These are phyloP conservation scores for Bufotes viridis DNA, from an alignment of 2,797 vertebrate species.

Conservation along the genomic window DNA sequence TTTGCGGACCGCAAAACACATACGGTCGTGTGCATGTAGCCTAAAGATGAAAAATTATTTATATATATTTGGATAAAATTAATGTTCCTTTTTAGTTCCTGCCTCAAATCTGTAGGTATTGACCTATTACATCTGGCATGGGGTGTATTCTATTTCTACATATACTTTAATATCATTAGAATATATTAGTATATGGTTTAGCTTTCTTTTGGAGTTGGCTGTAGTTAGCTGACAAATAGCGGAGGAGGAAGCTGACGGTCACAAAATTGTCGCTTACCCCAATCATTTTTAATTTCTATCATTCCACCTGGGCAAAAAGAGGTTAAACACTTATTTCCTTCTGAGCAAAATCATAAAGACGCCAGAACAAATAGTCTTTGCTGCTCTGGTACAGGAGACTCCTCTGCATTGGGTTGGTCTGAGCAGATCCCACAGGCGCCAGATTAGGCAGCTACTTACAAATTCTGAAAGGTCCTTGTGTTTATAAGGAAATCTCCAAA, in stretches of 20 bases:
- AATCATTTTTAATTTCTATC: background rate
- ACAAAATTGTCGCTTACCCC: background rate
- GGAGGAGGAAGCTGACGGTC: background rate
- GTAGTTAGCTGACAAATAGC: background rate
- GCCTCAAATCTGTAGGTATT: too few relatives aligned
- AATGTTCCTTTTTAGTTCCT: background rate
- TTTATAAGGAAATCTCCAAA: slow-evolving; percentile 59
- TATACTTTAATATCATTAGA: background rate
- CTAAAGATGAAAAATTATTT: background rate
- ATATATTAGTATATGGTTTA: background rate
- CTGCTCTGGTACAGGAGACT: slow-evolving; percentile 39
- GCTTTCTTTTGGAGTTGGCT: too few relatives aligned
- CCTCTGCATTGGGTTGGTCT: slow-evolving; percentile 55
- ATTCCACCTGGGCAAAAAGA: background rate
- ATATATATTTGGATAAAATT: background rate
- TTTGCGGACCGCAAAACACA: too few relatives aligned
- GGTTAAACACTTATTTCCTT: slow-evolving; percentile 49
- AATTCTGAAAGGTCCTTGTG: slow-evolving; percentile 62
- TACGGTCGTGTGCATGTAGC: too few relatives aligned
- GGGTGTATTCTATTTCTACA: background rate
- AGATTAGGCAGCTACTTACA: slow-evolving; percentile 39
- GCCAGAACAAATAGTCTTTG: slow-evolving; percentile 48
- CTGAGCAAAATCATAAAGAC: slow-evolving; percentile 55
- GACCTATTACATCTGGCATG: background rate
- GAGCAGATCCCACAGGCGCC: slow-evolving; percentile 56